Evolutionary conservation across 2,113 vertebrate species (phyloP), one percentile per base, ranked within the genome.

Genomic region (Picathartes gymnocephalus): DNA sequence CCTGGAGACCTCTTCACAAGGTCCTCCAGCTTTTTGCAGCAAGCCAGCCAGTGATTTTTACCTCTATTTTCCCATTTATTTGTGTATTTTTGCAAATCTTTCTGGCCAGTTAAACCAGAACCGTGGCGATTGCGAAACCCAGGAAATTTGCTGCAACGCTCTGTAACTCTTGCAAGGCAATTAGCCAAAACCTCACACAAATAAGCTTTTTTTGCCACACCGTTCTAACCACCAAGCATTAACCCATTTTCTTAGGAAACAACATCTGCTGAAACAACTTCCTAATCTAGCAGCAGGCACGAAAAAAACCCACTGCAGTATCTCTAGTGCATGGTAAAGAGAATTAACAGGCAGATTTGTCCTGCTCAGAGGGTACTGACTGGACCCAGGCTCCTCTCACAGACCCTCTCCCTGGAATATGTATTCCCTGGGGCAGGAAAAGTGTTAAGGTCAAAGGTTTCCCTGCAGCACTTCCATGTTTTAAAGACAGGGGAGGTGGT

Each of bases 141-240:
- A 95, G 96, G 97, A 97, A 97, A 96, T 66, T 82, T 94, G 94
- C 95, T 84, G 96, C 95, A 92, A 96, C 5, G 21, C 94, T 90
- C 91, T 89, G 94, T 61, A 95, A 96, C 89, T 79, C 92, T 92
- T n/a, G 77, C 69, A 2, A 73, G 85, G 91, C 96, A 92, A 81
- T 88, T 86, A 92, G 94, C 96, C 96, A 94, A 93, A 91, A 71
- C 78, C 88, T 82, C 88, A 76, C 78, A 95, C 90, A 95, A 95
- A 95, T 94, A 91, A 86, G 91, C 91, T 92, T 88, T 88, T 78
- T 93, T 87, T 76, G 82, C 94, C 95, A 85, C 92, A 83, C 72
- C 30, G 1, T 95, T 24, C 94, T 84, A 94, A 96, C 79, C 95
- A 93, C 87, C 65, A 20, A 45, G 86, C 78, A 92, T 89, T 86